Conservation (phyloP, 1,140 invertebrate species). For the Brachionus rotundiformis region DNA sequence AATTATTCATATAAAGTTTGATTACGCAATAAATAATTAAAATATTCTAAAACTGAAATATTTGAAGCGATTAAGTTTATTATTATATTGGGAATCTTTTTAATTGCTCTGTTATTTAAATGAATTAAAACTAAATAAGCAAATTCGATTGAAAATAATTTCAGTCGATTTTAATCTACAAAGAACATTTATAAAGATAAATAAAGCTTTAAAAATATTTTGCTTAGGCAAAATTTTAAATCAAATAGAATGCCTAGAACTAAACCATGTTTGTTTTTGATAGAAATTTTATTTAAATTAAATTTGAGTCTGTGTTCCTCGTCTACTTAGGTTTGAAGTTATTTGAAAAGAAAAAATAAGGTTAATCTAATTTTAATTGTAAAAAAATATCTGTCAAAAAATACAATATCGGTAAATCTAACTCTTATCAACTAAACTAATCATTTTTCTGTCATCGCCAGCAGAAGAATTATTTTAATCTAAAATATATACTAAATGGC, state of each 20-base stretch:
- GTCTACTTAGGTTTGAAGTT: no score
- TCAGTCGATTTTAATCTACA: no score
- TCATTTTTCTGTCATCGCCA: not conserved
- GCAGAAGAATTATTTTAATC: no score
- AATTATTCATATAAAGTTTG: not conserved
- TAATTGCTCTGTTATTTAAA: no score
- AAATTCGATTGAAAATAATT: not conserved
- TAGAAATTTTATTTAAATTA: no score
- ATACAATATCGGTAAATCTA: not conserved
- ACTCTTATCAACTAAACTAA: not conserved
- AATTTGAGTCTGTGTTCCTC: no score
- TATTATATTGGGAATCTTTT: not conserved
- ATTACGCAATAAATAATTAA: not conserved
- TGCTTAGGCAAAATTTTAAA: no score
- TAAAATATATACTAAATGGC: no score
- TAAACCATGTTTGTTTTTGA: no score
- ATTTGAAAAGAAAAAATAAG: not conserved
- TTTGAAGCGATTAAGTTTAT: not conserved
- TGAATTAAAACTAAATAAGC: not conserved
- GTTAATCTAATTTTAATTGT: not conserved
- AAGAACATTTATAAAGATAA: not conserved
- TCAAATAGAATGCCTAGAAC: no score
- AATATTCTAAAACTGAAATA: not conserved
- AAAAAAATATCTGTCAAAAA: not conserved
- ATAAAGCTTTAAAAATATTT: not conserved